A percentile compares a stretch with the other conserved stretches of the same genome.
phyloP scores from a whole-genome alignment of 1,140 invertebrate species.

The Nasonia vitripennis region DNA sequence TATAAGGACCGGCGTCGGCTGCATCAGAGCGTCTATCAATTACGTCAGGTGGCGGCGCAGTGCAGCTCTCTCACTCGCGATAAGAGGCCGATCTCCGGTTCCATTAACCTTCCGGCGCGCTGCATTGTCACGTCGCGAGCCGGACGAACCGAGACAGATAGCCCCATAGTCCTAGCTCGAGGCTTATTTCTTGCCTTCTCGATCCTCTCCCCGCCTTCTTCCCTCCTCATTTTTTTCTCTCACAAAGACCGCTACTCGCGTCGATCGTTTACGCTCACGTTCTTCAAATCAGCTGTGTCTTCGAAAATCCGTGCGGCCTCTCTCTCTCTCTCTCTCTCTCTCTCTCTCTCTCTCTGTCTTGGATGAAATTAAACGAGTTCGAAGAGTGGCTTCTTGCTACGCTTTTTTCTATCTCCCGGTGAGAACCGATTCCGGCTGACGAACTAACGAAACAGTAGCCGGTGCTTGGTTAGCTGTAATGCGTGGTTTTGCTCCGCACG shows the following conservation, averaged over 20 bases:
- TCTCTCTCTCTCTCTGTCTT: neutral
- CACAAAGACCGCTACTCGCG: neutral
- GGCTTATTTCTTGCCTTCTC: slow-evolving; percentile 3
- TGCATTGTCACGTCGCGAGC: slow-evolving; percentile 35
- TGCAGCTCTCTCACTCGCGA: neutral
- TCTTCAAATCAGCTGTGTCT: slow-evolving; percentile 13
- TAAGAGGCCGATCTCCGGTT: slow-evolving; percentile 32
- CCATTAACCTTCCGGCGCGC: slow-evolving; percentile 37
- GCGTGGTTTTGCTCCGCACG: neutral
- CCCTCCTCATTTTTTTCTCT: neutral
- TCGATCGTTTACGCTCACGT: slow-evolving; percentile 26
- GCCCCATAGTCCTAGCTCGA: neutral
- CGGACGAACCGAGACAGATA: slow-evolving; percentile 24
- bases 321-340: neutral
- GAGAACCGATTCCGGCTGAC: too few species aligned
- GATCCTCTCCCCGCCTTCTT: neutral
- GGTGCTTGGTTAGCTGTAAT: too few species aligned
- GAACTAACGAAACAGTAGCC: too few species aligned
- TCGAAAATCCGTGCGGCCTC: neutral
- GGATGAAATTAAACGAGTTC: slow-evolving; percentile 33
- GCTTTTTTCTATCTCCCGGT: neutral
- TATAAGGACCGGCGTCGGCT: neutral
- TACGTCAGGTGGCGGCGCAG: slow-evolving; percentile 14
- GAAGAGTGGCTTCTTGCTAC: neutral
- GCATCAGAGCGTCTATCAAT: slow-evolving; percentile 37